A percentile compares a stretch with the other conserved stretches of the same genome.
phyloP scores from a whole-genome alignment of 2,888 invertebrate species.

The Chironomus riparius region DNA sequence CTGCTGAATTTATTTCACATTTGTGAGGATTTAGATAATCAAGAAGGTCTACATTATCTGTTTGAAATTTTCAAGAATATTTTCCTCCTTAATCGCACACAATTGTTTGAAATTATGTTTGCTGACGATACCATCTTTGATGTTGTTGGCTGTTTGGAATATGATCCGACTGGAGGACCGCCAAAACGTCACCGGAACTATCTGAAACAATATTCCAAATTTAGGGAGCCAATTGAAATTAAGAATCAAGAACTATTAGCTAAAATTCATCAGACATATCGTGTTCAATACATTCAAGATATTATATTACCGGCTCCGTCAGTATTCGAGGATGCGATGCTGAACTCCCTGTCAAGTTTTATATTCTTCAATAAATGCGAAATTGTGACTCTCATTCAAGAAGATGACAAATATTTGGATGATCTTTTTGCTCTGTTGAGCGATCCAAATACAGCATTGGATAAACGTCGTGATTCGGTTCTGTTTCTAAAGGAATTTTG shows the following conservation, averaged over 20 bases:
- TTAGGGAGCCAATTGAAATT: constrained; percentile 90
- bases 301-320: constrained; percentile 98
- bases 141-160: constrained; percentile 96
- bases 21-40: constrained; percentile 94
- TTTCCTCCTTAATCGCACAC: constrained; percentile 95
- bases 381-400: constrained; percentile 95
- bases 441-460: constrained; percentile 75
- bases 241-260: constrained; percentile 87
- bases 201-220: constrained; percentile 82
- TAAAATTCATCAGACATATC: constrained; percentile 99
- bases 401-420: constrained; percentile 92
- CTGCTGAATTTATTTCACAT: constrained; percentile 90
- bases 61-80: constrained; percentile 98
- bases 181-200: constrained; percentile 94
- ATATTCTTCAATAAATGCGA: constrained; percentile 98
- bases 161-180: constrained; percentile 80
- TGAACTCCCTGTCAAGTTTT: constrained; percentile 95
- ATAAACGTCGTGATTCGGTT: constrained; percentile 85
- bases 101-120: constrained; percentile 96
- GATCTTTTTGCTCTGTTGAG: constrained; percentile 90
- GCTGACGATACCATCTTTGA: constrained; percentile 94
- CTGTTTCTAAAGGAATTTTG: constrained; percentile 98
- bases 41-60: constrained; percentile 87
- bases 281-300: constrained; percentile 99
- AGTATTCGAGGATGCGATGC: constrained; percentile 98